Conservation (phyloP, 1,140 invertebrate genomes). For the Adelges cooleyi region DNA sequence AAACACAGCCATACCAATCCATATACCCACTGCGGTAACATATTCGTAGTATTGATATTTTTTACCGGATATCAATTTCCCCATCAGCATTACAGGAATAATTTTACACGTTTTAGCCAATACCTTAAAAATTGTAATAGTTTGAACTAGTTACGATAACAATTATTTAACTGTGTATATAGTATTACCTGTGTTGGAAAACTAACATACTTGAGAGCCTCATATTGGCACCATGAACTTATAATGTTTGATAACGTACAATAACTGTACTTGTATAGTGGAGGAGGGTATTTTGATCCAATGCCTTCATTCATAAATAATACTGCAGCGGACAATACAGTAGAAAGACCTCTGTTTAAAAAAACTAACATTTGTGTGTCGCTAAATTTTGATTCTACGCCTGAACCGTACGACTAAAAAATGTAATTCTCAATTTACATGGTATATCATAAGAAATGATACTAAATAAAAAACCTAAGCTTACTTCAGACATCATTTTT, state of each 20-base stretch:
- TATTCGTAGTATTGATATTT: constrained; percentile 92
- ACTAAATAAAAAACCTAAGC: constrained; percentile 27
- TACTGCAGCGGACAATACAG: constrained; percentile 55
- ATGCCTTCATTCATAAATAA: constrained; percentile 42
- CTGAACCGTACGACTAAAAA: constrained; percentile 40
- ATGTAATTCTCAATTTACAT: no score
- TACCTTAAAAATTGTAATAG: constrained; percentile 47
- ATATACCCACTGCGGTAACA: constrained; percentile 77
- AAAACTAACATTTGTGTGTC: constrained; percentile 95
- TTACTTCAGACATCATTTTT: constrained; percentile 73
- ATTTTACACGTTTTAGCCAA: constrained; percentile 89
- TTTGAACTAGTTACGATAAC: neutral
- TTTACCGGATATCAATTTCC: constrained; percentile 74
- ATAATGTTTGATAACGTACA: constrained; percentile 96
- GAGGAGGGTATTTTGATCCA: constrained; percentile 63
- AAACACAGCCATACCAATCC: constrained; percentile 84
- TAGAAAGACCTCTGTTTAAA: constrained; percentile 79
- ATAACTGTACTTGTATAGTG: constrained; percentile 92
- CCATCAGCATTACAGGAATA: constrained; percentile 98
- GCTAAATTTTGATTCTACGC: constrained; percentile 57
- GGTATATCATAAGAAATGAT: no score
- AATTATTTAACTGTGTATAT: neutral
- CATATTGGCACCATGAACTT: constrained; percentile 99
- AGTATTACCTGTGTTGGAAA: constrained; percentile 82
- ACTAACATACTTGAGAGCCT: constrained; percentile 94